These are phyloP conservation scores for Eleutherodactylus coqui DNA, from an alignment of 2,797 vertebrate genomes.

Conservation along the genomic window DNA sequence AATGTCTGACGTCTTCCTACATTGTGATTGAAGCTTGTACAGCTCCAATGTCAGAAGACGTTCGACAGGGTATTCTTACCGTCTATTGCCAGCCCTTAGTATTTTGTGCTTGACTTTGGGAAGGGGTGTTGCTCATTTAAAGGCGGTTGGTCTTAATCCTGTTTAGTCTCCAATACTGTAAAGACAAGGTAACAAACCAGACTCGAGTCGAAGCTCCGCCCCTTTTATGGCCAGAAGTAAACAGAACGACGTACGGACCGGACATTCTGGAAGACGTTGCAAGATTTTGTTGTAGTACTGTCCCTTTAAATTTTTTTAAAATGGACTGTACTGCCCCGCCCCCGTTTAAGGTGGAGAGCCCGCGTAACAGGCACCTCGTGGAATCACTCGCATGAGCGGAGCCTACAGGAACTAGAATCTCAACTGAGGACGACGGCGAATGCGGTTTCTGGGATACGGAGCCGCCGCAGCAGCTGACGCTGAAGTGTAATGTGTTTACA, in stretches of 20 bases:
- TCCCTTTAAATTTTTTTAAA: conserved; percentile 12
- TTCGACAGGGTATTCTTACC: too few relatives aligned
- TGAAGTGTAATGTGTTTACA: conserved; percentile 6
- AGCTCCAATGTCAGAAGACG: too few relatives aligned
- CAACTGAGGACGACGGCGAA: not conserved
- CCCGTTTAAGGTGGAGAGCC: not conserved
- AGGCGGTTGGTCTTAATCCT: not conserved
- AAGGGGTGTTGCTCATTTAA: not conserved
- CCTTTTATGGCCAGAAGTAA: not conserved
- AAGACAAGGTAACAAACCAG: not conserved
- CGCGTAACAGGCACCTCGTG: not conserved
- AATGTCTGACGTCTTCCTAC: too few relatives aligned
- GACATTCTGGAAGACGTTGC: not conserved
- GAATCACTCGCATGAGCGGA: not conserved
- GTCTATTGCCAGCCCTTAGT: too few relatives aligned
- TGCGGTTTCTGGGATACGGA: conserved; percentile 44
- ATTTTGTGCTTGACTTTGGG: not conserved
- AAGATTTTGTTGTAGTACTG: not conserved
- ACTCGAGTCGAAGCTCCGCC: not conserved
- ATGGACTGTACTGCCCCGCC: not conserved
- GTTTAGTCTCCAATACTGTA: not conserved
- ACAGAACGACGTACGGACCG: not conserved
- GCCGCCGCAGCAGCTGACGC: not conserved
- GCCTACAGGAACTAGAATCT: not conserved
- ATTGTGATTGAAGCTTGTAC: too few relatives aligned